Evolutionary conservation across 2,797 vertebrate species (phyloP).

Genomic region (Sphenopsis melanotis): DNA sequence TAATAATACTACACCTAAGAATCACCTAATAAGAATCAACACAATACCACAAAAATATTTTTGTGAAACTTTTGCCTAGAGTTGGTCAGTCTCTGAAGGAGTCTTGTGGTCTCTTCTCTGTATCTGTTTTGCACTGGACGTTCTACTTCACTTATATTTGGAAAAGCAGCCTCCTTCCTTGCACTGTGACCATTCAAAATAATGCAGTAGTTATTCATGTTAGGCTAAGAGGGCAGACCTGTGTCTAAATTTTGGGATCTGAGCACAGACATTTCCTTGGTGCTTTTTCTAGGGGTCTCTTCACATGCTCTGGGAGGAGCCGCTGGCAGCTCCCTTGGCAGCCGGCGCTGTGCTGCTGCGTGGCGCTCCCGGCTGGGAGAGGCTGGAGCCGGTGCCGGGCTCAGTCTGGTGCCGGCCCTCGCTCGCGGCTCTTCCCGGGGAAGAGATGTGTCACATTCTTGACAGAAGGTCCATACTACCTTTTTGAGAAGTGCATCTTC

Average conservation of each 20-base stretch:
- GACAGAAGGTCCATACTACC: neutral
- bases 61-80: neutral
- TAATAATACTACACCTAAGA: neutral
- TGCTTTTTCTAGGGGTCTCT: neutral
- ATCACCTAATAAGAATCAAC: neutral
- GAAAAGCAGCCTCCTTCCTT: neutral
- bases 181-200: neutral
- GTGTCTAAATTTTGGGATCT: neutral
- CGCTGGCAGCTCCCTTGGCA: neutral
- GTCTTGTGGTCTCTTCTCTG: neutral
- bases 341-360: no score
- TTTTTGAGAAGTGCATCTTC: neutral
- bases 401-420: accelerated
- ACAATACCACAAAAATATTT: neutral
- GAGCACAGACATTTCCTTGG: accelerated
- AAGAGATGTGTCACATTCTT: neutral
- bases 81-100: neutral
- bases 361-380: accelerated
- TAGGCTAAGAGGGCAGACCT: neutral
- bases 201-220: accelerated
- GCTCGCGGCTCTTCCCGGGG: accelerated
- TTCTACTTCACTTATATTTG: neutral
- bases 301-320: neutral
- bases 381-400: neutral
- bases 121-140: neutral